A percentile compares a stretch with the other conserved stretches of the same genome.
These are phyloP conservation scores for Hirudo medicinalis DNA, from an alignment of 1,140 invertebrate species.

Conservation along the genomic window DNA sequence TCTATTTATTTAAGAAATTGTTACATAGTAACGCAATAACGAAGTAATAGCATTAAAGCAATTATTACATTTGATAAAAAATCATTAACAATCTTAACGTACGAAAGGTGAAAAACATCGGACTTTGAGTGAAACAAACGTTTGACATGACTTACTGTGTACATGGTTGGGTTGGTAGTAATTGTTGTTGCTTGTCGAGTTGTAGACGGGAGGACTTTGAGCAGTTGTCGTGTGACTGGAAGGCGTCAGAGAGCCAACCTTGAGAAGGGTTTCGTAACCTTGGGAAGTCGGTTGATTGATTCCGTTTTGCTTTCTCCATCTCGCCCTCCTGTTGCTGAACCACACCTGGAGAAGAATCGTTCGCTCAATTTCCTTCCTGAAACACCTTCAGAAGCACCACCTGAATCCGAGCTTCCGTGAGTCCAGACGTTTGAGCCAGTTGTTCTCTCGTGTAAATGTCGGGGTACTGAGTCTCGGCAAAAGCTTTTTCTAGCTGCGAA, in stretches of 20 bases:
- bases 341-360: constrained; percentile 39
- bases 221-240: no score
- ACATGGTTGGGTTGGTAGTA: no score
- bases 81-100: no score
- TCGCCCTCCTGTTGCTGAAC: constrained; percentile 50
- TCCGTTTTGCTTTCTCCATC: constrained; percentile 47
- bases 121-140: no score
- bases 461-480: constrained; percentile 87
- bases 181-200: no score
- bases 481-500: constrained; percentile 51
- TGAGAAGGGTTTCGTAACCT: constrained; percentile 3
- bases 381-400: constrained; percentile 50
- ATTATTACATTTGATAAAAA: no score
- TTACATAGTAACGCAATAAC: no score
- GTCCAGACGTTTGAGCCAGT: constrained; percentile 73
- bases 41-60: no score
- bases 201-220: no score
- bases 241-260: not conserved
- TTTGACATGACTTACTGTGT: no score
- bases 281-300: constrained; percentile 14
- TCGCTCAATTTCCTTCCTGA: not conserved
- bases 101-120: no score
- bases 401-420: constrained; percentile 83
- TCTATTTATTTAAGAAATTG: no score
- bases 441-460: constrained; percentile 94